Evolutionary conservation across 2,113 vertebrate species (phyloP).

Genomic region (Amblyopsis rosae): DNA sequence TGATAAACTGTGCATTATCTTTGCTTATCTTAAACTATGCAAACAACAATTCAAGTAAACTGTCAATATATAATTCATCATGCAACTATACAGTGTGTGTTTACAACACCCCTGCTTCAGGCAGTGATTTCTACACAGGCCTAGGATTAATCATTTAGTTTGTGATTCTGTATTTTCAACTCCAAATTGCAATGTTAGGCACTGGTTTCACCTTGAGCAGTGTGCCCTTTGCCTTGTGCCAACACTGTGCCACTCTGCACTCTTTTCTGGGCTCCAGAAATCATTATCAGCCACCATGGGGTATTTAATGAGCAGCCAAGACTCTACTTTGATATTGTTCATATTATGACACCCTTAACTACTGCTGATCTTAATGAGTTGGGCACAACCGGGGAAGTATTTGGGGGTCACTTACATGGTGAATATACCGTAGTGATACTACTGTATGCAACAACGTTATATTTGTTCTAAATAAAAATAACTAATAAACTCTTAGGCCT

Average conservation of each 20-base stretch:
- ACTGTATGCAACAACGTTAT: neutral
- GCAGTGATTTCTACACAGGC: neutral
- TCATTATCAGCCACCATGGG: conserved; percentile 73
- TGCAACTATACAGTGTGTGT: neutral
- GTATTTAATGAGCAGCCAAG: conserved; percentile 67
- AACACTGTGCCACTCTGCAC: conserved; percentile 71
- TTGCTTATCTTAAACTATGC: neutral
- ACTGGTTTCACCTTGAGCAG: conserved; percentile 75
- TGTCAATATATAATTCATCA: conserved; percentile 12
- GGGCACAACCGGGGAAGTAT: conserved; percentile 28
- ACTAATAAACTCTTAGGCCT: too few relatives aligned
- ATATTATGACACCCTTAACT: conserved; percentile 45
- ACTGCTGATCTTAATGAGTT: conserved; percentile 33
- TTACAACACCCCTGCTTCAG: neutral
- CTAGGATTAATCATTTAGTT: neutral
- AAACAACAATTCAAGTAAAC: neutral
- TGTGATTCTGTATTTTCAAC: conserved; percentile 35
- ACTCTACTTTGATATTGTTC: conserved; percentile 64
- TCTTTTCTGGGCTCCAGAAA: conserved; percentile 61
- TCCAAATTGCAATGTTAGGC: conserved; percentile 58
- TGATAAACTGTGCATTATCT: neutral
- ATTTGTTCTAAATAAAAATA: neutral
- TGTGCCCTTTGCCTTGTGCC: conserved; percentile 69
- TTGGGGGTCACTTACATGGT: conserved; percentile 7
- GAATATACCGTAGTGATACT: neutral